These are phyloP conservation scores for Hemithea aestivaria DNA, from an alignment of 2,888 invertebrate species.

Conservation along the genomic window DNA sequence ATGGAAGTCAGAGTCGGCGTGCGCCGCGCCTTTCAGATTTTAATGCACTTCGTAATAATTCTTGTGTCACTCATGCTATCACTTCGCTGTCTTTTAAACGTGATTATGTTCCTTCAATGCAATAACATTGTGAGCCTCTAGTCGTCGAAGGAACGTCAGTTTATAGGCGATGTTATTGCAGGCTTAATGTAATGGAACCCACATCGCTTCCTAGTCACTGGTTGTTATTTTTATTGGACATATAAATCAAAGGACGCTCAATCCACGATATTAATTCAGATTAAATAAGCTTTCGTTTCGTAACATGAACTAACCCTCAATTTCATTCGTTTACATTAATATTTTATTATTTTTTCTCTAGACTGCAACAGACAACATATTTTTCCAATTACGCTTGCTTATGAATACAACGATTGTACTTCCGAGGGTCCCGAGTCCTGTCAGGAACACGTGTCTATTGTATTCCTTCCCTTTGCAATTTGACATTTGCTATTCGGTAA, in stretches of 20 bases:
- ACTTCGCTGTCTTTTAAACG: conserved; percentile 29
- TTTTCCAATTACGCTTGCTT: conserved; percentile 31
- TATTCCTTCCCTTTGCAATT: conserved; percentile 33
- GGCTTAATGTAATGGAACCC: conserved; percentile 14
- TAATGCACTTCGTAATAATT: conserved; percentile 38
- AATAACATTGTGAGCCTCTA: conserved; percentile 13
- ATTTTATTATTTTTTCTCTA: conserved; percentile 8
- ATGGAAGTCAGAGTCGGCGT: conserved; percentile 22
- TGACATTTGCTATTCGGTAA: conserved; percentile 42
- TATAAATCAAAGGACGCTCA: conserved; percentile 14
- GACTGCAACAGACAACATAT: conserved; percentile 19
- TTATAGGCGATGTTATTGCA: conserved; percentile 14
- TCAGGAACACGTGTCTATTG: conserved; percentile 31
- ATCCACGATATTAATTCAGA: conserved; percentile 9
- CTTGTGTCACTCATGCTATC: conserved; percentile 27
- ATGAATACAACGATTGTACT: conserved; percentile 36
- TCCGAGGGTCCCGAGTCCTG: conserved; percentile 34
- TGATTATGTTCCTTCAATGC: conserved; percentile 23
- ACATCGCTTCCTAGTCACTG: conserved; percentile 3
- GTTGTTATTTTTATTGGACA: conserved; percentile 10
- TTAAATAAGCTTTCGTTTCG: conserved; percentile 5
- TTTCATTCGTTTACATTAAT: conserved; percentile 2
- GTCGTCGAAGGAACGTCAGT: conserved; percentile 16
- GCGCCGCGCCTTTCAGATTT: conserved; percentile 52
- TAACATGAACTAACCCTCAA: conserved; percentile 6